These are phyloP conservation scores for Battus philenor DNA, from an alignment of 1,140 invertebrate genomes.

Conservation along the genomic window DNA sequence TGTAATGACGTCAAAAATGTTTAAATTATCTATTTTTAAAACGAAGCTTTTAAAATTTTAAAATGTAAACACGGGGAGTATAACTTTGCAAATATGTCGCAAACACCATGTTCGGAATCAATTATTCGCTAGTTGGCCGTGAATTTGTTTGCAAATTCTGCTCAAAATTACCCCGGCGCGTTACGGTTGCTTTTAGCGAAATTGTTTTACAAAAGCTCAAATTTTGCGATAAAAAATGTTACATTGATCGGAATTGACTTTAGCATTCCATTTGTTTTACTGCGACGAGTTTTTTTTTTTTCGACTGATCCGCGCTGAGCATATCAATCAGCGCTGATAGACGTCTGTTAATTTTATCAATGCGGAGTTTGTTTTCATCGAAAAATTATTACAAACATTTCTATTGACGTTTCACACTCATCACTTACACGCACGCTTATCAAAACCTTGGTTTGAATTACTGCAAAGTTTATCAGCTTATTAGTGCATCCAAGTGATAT, in stretches of 20 bases:
- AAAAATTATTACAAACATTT: neutral
- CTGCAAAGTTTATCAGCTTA: no score
- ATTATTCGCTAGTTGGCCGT: constrained; percentile 15
- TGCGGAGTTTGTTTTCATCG: neutral
- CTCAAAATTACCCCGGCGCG: constrained; percentile 8
- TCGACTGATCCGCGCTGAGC: constrained; percentile 1
- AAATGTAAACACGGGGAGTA: neutral
- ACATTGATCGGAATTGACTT: constrained; percentile 15
- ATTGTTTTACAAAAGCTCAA: constrained; percentile 13
- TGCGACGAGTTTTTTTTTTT: neutral
- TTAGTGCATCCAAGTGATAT: no score
- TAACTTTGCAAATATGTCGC: constrained; percentile 1
- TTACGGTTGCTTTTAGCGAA: constrained; percentile 13
- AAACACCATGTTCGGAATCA: constrained; percentile 14
- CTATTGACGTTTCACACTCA: no score
- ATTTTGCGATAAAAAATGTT: constrained; percentile 13
- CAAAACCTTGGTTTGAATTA: no score
- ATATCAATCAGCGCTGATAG: constrained; percentile 4
- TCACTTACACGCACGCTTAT: no score
- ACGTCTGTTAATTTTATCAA: neutral
- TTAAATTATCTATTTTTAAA: no score
- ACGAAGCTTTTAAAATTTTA: neutral
- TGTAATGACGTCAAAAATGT: no score
- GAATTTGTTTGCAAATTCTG: constrained; percentile 15
- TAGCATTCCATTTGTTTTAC: constrained; percentile 8